A percentile compares a stretch with the other conserved stretches of the same genome.
phyloP scores from a whole-genome alignment of 2,797 vertebrate species.

The Balearica regulorum region DNA sequence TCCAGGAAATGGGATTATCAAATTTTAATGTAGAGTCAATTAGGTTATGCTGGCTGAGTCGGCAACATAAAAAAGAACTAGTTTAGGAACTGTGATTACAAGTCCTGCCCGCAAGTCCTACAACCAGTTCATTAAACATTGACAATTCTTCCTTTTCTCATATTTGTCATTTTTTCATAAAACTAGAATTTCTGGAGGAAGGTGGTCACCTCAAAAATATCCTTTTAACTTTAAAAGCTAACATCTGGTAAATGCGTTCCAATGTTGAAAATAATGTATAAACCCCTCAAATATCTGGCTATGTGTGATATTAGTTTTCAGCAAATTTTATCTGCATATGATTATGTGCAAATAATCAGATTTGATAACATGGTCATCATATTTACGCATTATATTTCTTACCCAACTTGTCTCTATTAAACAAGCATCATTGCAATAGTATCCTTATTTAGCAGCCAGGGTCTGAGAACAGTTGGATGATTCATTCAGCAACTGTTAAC shows the following conservation, averaged over 20 bases:
- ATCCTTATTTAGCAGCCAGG: not conserved
- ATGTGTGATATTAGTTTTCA: not conserved
- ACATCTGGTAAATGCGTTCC: not conserved
- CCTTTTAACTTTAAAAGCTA: not conserved
- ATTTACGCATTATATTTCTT: not conserved
- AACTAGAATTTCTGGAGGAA: not conserved
- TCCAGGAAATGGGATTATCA: not conserved
- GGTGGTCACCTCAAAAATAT: not conserved
- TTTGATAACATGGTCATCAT: not conserved
- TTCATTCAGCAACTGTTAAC: not conserved
- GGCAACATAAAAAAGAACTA: not conserved
- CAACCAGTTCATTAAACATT: not conserved
- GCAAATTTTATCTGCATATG: not conserved
- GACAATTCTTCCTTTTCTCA: not conserved
- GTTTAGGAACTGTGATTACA: not conserved
- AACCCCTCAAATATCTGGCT: not conserved
- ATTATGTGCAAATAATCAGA: not conserved
- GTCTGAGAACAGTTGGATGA: not conserved
- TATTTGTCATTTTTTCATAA: not conserved
- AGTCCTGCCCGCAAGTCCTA: not conserved
- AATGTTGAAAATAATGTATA: not conserved
- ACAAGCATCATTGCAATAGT: not conserved
- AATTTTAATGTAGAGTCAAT: not conserved
- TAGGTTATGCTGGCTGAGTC: not conserved
- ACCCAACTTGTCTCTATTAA: not conserved